Evolutionary conservation across 2,888 invertebrate genomes (phyloP), one percentile per base, ranked within the genome.

Genomic region (Trissolcus japonicus): DNA sequence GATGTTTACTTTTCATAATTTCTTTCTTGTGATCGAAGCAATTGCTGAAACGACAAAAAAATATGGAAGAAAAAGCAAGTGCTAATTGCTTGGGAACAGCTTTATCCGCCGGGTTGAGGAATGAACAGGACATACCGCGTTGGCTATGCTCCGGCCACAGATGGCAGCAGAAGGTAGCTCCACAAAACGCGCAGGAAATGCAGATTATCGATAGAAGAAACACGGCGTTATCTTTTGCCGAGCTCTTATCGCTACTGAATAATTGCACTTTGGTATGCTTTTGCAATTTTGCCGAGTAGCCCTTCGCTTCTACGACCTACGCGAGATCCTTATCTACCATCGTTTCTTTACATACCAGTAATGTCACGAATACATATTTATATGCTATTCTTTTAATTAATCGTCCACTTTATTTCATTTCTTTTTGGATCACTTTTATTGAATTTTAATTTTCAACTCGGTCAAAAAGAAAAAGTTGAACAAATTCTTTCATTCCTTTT

Each of bases 101-200:
- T 69, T 84, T 85, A 85, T 83, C 83, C 67, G 82, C 82, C 68
- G 84, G 81, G 84, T 55, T 50, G 75, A 67, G 69, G 62, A 74
- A 76, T 61, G 66, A 73, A 35, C 48, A 25, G 67, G 63, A 73
- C 65, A 60, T 35, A 65, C 50, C 65, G 75, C 68, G 62, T 73
- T 68, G 68, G 25, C 43, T 9, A 43, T 50, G 51, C 72, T 78
- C 57, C 46, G 63, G 69, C 56, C 80, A 85, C 81, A 85, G 86
- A 85, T 85, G 86, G 86, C 86, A 82, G 84, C 65, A 76, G 72
- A 66, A 74, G 67, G 63, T 54, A 65, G 65, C 72, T 67, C 68
- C 50, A 63, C 53, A 14, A 76, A 57, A 48, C 76, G 61, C 75
- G 78, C 76, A 74, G 78, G 78, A 80, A 80, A 81, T 79, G 77